These are phyloP conservation scores for Hetaerina americana DNA, from an alignment of 1,140 invertebrate species.

Conservation along the genomic window DNA sequence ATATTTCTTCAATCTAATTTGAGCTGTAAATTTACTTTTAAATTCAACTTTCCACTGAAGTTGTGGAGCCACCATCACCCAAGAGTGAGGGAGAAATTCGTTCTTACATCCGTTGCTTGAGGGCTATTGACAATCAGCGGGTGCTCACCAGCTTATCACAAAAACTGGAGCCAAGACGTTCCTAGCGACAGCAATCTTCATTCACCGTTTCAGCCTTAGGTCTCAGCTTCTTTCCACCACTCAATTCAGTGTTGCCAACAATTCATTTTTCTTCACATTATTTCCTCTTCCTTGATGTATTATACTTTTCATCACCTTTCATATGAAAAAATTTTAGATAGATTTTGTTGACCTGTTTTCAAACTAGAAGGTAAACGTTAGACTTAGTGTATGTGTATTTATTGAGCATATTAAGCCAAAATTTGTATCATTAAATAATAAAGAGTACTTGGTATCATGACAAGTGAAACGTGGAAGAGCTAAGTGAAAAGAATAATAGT, in stretches of 20 bases:
- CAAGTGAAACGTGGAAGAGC: too few relatives aligned
- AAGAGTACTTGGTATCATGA: too few relatives aligned
- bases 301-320: background rate
- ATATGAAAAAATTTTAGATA: background rate
- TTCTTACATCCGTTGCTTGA: conserved; percentile 49
- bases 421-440: too few relatives aligned
- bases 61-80: conserved; percentile 49
- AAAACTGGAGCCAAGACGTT: conserved; percentile 46
- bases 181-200: conserved; percentile 21
- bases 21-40: conserved; percentile 11
- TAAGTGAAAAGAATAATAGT: too few relatives aligned
- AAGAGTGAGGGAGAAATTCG: conserved; percentile 50
- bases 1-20: background rate
- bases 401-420: too few relatives aligned
- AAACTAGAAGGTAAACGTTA: background rate
- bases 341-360: too few relatives aligned
- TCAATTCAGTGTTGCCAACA: too few relatives aligned
- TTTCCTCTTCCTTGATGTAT: background rate
- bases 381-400: background rate
- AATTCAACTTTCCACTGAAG: conserved; percentile 25
- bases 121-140: conserved; percentile 66
- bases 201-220: background rate
- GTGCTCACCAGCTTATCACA: conserved; percentile 58
- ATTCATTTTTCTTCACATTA: background rate
- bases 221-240: background rate